Evolutionary conservation across 2,888 invertebrate genomes (phyloP).

Genomic region (Sinopyrophorus schimmeli): DNA sequence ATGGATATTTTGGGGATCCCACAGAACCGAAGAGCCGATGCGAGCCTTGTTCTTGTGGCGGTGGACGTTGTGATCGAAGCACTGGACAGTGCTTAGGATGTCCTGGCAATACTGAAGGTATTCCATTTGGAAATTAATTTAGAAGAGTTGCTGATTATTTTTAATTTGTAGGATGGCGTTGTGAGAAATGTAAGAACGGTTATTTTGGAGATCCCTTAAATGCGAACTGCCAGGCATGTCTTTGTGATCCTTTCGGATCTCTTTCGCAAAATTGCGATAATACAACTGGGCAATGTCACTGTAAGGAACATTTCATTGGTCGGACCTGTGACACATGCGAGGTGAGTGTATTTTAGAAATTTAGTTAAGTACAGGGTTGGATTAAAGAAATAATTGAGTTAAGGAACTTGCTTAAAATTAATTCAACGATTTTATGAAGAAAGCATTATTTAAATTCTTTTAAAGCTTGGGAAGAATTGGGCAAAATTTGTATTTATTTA

Average conservation of each 20-base stretch:
- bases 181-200: constrained; percentile 68
- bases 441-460: no score
- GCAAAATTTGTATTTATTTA: no score
- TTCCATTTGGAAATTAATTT: no score
- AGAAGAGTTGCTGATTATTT: not conserved
- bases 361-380: no score
- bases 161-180: constrained; percentile 60
- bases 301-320: constrained; percentile 71
- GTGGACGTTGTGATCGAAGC: constrained; percentile 80
- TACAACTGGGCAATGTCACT: constrained; percentile 74
- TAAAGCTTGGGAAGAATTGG: no score
- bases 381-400: no score
- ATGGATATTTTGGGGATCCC: constrained; percentile 86
- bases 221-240: constrained; percentile 72
- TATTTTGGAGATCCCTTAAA: constrained; percentile 68
- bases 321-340: constrained; percentile 72
- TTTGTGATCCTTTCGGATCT: constrained; percentile 78
- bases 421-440: no score
- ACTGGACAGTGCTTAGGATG: constrained; percentile 89
- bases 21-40: constrained; percentile 71
- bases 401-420: no score
- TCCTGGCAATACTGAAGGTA: constrained; percentile 69
- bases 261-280: constrained; percentile 70
- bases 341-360: constrained; percentile 44
- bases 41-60: constrained; percentile 81